These are phyloP conservation scores for Polydrusus pterygomalis DNA, from an alignment of 2,888 invertebrate genomes.

Conservation along the genomic window DNA sequence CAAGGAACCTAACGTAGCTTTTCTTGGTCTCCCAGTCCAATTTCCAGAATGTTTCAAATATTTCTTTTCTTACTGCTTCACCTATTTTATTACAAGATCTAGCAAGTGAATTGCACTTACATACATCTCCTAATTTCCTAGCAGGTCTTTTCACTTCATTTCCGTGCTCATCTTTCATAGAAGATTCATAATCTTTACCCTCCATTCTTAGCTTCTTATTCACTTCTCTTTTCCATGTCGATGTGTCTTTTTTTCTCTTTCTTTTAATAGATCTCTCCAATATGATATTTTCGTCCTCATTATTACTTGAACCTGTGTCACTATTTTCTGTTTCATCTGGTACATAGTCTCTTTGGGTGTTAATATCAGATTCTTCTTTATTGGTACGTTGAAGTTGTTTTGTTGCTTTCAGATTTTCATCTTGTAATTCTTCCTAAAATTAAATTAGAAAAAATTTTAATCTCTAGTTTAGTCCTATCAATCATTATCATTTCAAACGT, in stretches of 20 bases:
- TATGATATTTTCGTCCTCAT: background rate
- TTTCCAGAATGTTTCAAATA: background rate
- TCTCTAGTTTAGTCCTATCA: background rate
- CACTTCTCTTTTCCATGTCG: background rate
- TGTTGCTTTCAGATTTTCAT: background rate
- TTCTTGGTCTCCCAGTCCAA: background rate
- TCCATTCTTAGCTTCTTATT: background rate
- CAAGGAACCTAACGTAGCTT: background rate
- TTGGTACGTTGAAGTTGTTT: background rate
- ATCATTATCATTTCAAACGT: background rate
- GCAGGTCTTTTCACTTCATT: background rate
- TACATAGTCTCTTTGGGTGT: constrained; percentile 1
- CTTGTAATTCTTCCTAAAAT: background rate
- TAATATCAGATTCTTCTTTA: background rate
- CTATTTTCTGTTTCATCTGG: constrained; percentile 1
- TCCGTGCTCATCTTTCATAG: background rate
- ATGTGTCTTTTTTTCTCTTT: background rate
- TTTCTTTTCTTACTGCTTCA: background rate
- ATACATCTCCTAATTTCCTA: background rate
- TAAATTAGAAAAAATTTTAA: background rate
- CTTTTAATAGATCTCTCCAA: background rate
- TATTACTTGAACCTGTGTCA: background rate
- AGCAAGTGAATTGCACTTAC: background rate
- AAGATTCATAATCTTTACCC: constrained; percentile 1
- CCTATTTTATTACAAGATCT: background rate